Percentiles rank a stretch among this genome's conserved stretches.
Evolutionary conservation across 2,797 vertebrate genomes (phyloP).

Genomic region (Pipistrellus kuhlii): DNA sequence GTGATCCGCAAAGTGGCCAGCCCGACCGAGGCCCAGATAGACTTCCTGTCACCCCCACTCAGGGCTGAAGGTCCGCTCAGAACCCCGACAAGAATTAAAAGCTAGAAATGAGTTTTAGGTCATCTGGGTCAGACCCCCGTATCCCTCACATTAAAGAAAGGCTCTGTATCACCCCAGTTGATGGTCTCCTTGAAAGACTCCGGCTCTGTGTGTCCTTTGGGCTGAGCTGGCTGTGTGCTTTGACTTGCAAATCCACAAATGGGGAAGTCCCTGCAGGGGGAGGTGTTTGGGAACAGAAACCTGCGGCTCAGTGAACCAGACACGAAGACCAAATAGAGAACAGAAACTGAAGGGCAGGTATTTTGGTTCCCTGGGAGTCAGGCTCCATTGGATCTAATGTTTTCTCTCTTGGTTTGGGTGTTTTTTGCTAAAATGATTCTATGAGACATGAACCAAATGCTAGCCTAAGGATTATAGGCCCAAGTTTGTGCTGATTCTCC

Average conservation of each 20-base stretch:
- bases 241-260: conserved; percentile 12
- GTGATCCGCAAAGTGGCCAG: neutral
- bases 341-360: conserved; percentile 29
- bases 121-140: neutral
- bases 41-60: neutral
- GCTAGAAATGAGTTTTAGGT: neutral
- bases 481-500: conserved; percentile 57
- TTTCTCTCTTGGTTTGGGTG: neutral
- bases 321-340: conserved; percentile 33
- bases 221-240: neutral
- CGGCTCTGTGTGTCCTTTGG: neutral
- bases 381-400: neutral
- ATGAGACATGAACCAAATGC: conserved; percentile 58
- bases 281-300: neutral
- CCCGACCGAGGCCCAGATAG: neutral
- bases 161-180: neutral
- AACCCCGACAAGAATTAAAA: neutral
- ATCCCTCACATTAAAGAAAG: neutral
- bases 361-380: neutral
- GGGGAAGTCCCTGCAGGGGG: conserved; percentile 6
- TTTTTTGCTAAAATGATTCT: conserved; percentile 45
- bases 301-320: neutral
- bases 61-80: neutral
- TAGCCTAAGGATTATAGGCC: conserved; percentile 48
- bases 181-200: neutral